Evolutionary conservation across 2,888 invertebrate species (phyloP).

Genomic region (Tupiocoris notatus): DNA sequence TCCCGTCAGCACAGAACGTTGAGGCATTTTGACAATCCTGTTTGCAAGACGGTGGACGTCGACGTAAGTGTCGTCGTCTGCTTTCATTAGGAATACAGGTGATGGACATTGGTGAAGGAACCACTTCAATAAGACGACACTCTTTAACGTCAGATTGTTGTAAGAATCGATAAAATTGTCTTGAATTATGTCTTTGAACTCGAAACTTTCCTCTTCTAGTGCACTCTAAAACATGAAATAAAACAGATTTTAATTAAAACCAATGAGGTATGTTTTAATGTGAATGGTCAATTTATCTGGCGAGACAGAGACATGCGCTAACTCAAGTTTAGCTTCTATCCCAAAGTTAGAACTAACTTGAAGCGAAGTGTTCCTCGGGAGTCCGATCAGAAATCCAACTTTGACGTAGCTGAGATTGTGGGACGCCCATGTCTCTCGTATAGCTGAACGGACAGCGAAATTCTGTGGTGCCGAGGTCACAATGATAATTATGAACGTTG

Average conservation of each 20-base stretch:
- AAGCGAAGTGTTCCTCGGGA: constrained; percentile 60
- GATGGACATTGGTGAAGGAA: constrained; percentile 65
- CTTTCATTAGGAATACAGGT: constrained; percentile 73
- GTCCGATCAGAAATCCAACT: constrained; percentile 63
- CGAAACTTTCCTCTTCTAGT: constrained; percentile 65
- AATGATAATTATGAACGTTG: constrained; percentile 66
- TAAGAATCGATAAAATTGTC: constrained; percentile 81
- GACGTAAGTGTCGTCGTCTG: constrained; percentile 84
- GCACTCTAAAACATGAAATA: constrained; percentile 58
- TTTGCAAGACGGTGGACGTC: constrained; percentile 68
- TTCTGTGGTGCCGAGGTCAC: constrained; percentile 73
- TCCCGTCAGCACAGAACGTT: constrained; percentile 63
- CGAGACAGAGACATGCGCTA: background rate
- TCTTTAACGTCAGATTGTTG: constrained; percentile 82
- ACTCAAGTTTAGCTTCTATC: background rate
- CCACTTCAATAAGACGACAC: constrained; percentile 82
- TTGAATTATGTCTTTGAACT: constrained; percentile 75
- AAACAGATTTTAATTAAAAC: background rate
- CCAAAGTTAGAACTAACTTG: constrained; percentile 53
- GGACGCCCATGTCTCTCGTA: constrained; percentile 71
- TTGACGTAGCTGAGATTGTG: constrained; percentile 49
- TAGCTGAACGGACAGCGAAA: constrained; percentile 64
- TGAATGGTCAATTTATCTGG: too few species aligned
- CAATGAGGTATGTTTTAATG: background rate
- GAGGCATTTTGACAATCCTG: constrained; percentile 48